Conservation (phyloP, 92 coral and sea anemone species). For the Phymanthus crucifer region DNA sequence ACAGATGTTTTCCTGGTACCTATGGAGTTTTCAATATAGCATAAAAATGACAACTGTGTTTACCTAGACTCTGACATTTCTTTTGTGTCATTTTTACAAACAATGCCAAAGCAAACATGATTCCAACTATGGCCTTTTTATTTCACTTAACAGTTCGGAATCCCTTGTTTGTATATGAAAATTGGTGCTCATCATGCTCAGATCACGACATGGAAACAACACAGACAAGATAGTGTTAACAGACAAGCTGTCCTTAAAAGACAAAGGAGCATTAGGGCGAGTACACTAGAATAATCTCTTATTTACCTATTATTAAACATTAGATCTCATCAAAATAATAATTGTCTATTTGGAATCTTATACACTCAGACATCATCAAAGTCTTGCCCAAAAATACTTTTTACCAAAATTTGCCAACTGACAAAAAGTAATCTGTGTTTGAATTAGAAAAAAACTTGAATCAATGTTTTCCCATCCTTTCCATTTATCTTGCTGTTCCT, state of each 20-base stretch:
- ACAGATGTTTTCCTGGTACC: no score
- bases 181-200: slow-evolving; percentile 80
- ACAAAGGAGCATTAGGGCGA: slow-evolving; percentile 86
- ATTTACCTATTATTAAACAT: neutral
- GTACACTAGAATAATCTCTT: slow-evolving; percentile 17
- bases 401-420: no score
- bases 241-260: slow-evolving; percentile 59
- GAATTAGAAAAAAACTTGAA: no score
- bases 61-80: neutral
- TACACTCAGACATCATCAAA: neutral
- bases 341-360: neutral
- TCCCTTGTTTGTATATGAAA: slow-evolving; percentile 87
- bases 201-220: slow-evolving; percentile 80
- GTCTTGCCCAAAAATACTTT: neutral
- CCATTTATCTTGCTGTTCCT: neutral
- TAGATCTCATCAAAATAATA: neutral
- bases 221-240: slow-evolving; percentile 64
- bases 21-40: no score
- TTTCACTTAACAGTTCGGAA: slow-evolving; percentile 77
- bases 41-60: neutral
- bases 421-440: no score
- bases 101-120: neutral
- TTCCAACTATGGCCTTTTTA: slow-evolving; percentile 26
- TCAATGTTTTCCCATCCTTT: neutral
- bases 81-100: neutral